Percentiles rank a stretch among this genome's conserved stretches.
These are phyloP conservation scores for Oenanthe oenanthe DNA, from an alignment of 2,113 vertebrate genomes.

Conservation along the genomic window DNA sequence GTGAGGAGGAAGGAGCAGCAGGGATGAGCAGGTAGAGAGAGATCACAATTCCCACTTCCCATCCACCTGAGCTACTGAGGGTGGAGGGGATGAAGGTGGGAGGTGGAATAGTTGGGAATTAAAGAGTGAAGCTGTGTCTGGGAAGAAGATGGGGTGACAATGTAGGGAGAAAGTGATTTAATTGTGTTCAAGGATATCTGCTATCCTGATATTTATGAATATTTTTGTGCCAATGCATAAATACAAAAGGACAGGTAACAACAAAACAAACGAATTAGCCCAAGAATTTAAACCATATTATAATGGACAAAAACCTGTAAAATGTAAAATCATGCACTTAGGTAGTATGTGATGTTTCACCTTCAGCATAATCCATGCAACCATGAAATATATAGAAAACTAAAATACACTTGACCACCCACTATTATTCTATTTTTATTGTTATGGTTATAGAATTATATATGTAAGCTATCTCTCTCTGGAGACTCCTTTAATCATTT, in stretches of 20 bases:
- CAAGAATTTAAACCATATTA: not conserved
- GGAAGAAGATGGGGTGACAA: not conserved
- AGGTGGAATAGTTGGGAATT: not conserved
- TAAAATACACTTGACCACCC: not conserved
- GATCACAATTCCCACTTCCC: not conserved
- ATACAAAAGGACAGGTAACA: not conserved
- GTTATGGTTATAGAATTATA: not conserved
- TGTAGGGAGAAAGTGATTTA: not conserved
- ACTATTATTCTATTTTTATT: not conserved
- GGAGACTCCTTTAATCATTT: not conserved
- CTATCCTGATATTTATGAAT: not conserved
- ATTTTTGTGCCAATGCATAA: not conserved
- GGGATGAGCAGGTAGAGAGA: not conserved
- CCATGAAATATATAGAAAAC: not conserved
- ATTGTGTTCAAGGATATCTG: not conserved
- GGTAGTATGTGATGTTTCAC: not conserved
- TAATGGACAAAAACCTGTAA: not conserved
- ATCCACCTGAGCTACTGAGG: not conserved
- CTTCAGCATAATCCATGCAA: not conserved
- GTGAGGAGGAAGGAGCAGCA: not conserved
- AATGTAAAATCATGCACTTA: not conserved
- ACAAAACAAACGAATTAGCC: not conserved
- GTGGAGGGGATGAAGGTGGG: rapidly evolving
- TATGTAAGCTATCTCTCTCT: not conserved
- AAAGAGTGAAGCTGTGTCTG: not conserved